Evolutionary conservation across 2,797 vertebrate species (phyloP), one percentile per base, ranked within the genome.

Genomic region (Epinephelus coioides): DNA sequence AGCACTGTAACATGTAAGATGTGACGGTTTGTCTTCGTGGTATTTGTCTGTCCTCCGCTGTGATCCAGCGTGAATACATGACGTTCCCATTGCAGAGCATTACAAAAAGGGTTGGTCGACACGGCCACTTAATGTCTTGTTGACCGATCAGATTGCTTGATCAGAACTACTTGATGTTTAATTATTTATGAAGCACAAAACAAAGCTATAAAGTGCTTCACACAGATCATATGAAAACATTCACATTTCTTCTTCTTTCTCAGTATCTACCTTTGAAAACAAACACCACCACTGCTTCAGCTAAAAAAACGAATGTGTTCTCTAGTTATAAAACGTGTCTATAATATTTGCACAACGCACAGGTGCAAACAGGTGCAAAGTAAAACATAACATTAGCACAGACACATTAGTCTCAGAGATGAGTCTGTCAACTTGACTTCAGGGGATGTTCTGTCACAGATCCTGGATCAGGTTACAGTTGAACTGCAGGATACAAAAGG

Each of bases 391-490:
- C 4, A 12, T 34, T 19, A 70, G 18, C n/a, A 25, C 2, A 25
- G 7, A 23, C 30, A 47, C 17, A 43, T 34, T 34, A 34, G 34
- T 34, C 34, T 46, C 27, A 64, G 65, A 34, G 40, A 5, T 2
- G 38, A 54, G 27, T 38, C 38, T 21, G 13, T 53, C 19, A 53
- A 17, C 43, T 15, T 59, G 30, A n/a, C 51, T 54, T 17, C 40
- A 51, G 54, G 21, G 56, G 27, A 38, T 47, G 49, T 38, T 43
- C 2, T 61, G 21, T 62, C 47, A 67, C 63, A 21, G 64, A 50
- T 30, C 11, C 53, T 4, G 34, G 8, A 18, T 75, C n/a, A 38
- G 25, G 25, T 30, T 62, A 34, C 56, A 50, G 46, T 25, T 66
- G 18, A 80, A 44, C 30, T 21, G 3, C 66, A 68, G 34, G 23